phyloP scores from a whole-genome alignment of 2,113 vertebrate species.

The Lasiurus borealis region DNA sequence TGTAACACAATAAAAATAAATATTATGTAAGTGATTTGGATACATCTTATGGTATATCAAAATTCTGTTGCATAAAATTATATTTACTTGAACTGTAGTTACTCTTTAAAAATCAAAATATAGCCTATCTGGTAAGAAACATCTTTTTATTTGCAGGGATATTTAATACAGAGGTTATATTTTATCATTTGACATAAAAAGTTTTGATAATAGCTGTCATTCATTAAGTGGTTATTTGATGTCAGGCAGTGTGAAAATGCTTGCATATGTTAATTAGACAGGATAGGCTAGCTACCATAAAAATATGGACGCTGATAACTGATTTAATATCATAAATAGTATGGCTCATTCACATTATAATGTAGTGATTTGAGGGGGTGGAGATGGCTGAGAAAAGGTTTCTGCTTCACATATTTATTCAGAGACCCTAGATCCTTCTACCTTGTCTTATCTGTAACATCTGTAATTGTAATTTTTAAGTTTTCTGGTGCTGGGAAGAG shows the following conservation, averaged over 20 bases:
- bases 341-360: neutral
- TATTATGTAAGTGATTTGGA: neutral
- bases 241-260: neutral
- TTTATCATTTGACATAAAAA: neutral
- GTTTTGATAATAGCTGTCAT: neutral
- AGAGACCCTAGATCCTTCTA: neutral
- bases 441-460: neutral
- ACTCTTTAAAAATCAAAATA: neutral
- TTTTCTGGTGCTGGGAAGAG: neutral
- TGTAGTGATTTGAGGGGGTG: neutral
- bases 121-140: neutral
- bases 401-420: neutral
- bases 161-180: neutral
- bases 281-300: neutral
- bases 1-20: neutral
- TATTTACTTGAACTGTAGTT: neutral
- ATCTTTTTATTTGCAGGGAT: neutral
- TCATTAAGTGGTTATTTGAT: neutral
- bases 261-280: neutral
- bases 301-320: neutral
- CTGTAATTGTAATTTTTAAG: neutral
- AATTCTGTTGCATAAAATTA: neutral
- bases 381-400: neutral
- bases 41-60: neutral
- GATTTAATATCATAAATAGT: neutral